phyloP scores from a whole-genome alignment of 1,140 invertebrate species.

The Drosophila jambulina region DNA sequence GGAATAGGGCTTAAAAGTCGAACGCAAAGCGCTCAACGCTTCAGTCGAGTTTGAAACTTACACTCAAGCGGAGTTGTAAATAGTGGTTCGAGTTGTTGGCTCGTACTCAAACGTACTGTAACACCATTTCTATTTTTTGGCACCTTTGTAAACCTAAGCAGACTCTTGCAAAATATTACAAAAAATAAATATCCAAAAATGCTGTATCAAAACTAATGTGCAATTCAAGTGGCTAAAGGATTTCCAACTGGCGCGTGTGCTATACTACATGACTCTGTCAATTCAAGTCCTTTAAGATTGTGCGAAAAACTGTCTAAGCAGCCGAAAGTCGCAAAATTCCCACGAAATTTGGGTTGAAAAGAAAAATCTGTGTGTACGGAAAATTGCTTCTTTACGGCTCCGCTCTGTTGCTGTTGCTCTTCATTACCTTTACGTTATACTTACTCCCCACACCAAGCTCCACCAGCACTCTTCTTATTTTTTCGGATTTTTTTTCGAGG shows the following conservation, averaged over 20 bases:
- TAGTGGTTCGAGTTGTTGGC: conserved; percentile 84
- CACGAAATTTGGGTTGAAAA: conserved; percentile 48
- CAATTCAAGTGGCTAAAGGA: conserved; percentile 20
- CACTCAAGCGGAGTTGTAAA: conserved; percentile 84
- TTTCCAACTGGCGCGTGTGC: conserved; percentile 39
- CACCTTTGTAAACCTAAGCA: conserved; percentile 10
- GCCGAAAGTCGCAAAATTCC: conserved; percentile 30
- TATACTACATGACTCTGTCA: conserved; percentile 14
- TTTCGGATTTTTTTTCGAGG: conserved; percentile 20
- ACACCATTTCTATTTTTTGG: conserved; percentile 33
- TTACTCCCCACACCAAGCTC: background rate
- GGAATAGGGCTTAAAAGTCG: conserved; percentile 66
- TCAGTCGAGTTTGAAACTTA: conserved; percentile 85
- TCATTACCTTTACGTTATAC: conserved; percentile 50
- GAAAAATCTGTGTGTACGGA: conserved; percentile 53
- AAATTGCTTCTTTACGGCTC: conserved; percentile 48
- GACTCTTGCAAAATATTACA: conserved; percentile 18
- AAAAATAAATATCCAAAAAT: conserved; percentile 15
- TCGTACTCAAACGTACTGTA: conserved; percentile 85
- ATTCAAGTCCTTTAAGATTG: conserved; percentile 17
- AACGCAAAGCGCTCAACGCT: conserved; percentile 64
- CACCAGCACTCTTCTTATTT: conserved; percentile 12
- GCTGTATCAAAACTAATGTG: conserved; percentile 22
- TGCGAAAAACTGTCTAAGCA: conserved; percentile 15
- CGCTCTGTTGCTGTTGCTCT: conserved; percentile 46